Evolutionary conservation across 2,797 vertebrate genomes (phyloP), one percentile per base, ranked within the genome.

Genomic region (Poecilia wingei): DNA sequence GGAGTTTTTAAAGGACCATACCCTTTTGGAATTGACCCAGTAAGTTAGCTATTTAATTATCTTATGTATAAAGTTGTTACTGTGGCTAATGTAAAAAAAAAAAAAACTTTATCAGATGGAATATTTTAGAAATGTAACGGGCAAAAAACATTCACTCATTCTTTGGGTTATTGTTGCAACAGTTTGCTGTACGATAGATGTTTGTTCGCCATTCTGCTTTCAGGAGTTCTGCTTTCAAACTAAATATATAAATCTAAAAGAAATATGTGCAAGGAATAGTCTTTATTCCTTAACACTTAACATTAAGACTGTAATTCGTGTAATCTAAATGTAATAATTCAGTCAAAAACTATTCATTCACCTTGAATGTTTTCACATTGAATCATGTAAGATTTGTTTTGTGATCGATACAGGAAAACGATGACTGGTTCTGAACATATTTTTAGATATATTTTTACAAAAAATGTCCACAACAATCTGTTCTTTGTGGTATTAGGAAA

Each of bases 11-110:
- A 1, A 1, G 97, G 98, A 71, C 96, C 94, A 0, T 99, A 99
- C 77, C 98, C 98, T 47, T 92, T 99, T 14, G 98, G 98, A 81
- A 99, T 99, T 25, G 98, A 99, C 82, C 98, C 98, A 0, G 98
- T 99, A 79, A 95, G 98, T 96, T 76, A 3, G n/a, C 1, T 28
- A 25, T 51, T 70, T 0, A 59, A 16, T 9, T 6, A 25, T 16
- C 10, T n/a, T 25, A n/a, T n/a, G 39, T 14, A 69, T 45, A 10
- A 10, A n/a, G 28, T 14, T 64, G 6, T 18, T 33, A 64, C 31
- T 36, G 14, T 64, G 6, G 31, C 31, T 64, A 33, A 64, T 33
- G 31, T 64, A 53, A 25, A 14, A 46, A 51, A 51, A 47, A 57
- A 59, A 14, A 59, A 16, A 61, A 61, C 59, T 61, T 61, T 0